Base-by-base conservation (phyloP, 2,888 invertebrate species). In the Scaptodrosophila latifasciaeformis region DNA sequence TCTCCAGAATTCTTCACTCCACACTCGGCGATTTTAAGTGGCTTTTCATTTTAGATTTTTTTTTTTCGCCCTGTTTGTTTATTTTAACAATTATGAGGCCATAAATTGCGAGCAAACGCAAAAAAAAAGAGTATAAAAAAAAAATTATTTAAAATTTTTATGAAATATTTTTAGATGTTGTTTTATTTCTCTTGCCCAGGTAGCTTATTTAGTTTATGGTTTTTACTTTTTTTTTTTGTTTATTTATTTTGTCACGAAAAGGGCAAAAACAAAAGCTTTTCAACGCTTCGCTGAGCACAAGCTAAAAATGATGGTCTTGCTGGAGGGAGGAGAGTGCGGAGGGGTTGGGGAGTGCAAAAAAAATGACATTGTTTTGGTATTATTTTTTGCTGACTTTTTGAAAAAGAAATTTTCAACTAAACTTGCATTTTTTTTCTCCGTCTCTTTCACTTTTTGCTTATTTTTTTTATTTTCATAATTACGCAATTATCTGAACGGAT, bases 31-130 rank as follows among this genome's bases (percentile, higher is more conserved):
- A 12, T 34, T 34, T 13, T 34, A 34, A 34, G 13, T 34, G 34
- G 34, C 15, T 34, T 34, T 7, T 30, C 19, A 1, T 7, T 35
- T 15, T 37, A 27, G 12, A 7, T 7, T 17, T 49, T 42, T 21
- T 27, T 27, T 6, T 10, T 7, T n/a, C n/a, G 6, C 45, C 15
- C 5, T 50, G 42, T 59, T 65, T 63, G 65, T 65, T 65, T 71
- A 71, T 62, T 19, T 55, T 29, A 44, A 29, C 45, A 67, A 62
- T 74, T 67, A 67, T 67, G 54, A 21, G 40, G 45, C 54, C 49
- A 67, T 70, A 59, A 59, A 67, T 56, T 59, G 43, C 29, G 43
- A 54, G 19, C 43, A 46, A 21, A 37, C 40, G 12, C 48, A 34
- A 19, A 21, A 44, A 52, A 13, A 53, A 49, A 12, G 29, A 35